These are phyloP conservation scores for Bathynomus jamesi DNA, from an alignment of 1,140 invertebrate species.

Conservation along the genomic window DNA sequence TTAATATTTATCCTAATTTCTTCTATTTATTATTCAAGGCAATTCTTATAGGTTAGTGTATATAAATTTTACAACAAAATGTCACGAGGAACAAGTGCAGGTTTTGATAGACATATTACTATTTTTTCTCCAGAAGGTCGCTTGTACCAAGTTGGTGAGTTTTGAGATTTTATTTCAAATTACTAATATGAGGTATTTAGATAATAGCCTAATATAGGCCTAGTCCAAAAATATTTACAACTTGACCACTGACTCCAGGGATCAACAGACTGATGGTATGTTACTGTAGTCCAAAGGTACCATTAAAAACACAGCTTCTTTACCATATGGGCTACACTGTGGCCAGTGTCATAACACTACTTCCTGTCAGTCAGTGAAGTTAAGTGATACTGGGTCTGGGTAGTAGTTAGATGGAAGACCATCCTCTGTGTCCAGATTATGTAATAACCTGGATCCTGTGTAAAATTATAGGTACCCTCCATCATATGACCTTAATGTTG, in stretches of 20 bases:
- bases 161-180: background rate
- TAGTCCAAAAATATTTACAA: background rate
- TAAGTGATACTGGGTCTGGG: no score
- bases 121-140: slow-evolving; percentile 99
- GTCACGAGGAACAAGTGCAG: slow-evolving; percentile 95
- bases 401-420: no score
- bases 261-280: background rate
- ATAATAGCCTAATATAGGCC: background rate
- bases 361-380: no score
- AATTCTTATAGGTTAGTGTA: no score
- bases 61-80: slow-evolving; percentile 50
- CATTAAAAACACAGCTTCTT: background rate
- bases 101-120: slow-evolving; percentile 99
- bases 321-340: background rate
- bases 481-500: no score
- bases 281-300: background rate
- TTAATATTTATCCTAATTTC: no score
- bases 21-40: no score
- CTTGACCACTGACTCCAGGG: background rate
- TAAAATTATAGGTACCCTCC: no score
- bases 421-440: no score
- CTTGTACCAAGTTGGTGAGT: slow-evolving; percentile 97
- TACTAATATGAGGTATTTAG: background rate
- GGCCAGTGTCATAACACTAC: no score
- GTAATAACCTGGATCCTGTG: no score